Base-by-base conservation (phyloP, 2,113 vertebrate species). In the Cyanoramphus novaezelandiae region DNA sequence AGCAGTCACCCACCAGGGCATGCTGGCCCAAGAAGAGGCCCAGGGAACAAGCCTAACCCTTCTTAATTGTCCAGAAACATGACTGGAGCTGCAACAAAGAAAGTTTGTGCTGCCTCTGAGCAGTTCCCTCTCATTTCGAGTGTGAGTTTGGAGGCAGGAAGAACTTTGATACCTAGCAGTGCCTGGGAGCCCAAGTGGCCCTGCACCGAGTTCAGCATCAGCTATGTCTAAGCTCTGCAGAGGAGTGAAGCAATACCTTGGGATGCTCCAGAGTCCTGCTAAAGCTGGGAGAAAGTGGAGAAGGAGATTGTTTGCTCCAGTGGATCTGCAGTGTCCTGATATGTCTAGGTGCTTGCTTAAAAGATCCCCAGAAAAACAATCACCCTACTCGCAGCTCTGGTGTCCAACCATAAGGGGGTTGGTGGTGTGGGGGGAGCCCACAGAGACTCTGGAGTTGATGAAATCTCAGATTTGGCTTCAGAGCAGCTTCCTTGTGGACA, bases 1-100 rank as follows among this genome's bases (percentile, higher is more conserved):
- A 0, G n/a, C 1, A 2, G n/a, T 31, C 23, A 4, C 64, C 59
- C 1, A 0, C 50, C 2, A 8, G 57, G 14, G 5, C 1, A 2
- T 47, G n/a, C 62, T 64, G 23, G 69, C 43, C 10, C 0, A 0
- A 29, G 0, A 2, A 67, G 41, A 63, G 28, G 15, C 28, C 28
- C 33, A 0, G 0, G 47, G 24, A 81, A 39, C 23, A 67, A 16
- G 37, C 35, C 41, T 37, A 33, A 19, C 4, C 19, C 14, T 63
- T 23, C 39, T 67, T 78, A 23, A 43, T 67, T 7, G 0, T 8
- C 37, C 62, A 77, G 68, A 69, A 72, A 49, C 29, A 27, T 0
- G 8, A 41, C 21, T n/a, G 50, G 7, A 79, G 31, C 24, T 0
- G 0, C 4, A 4, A 25, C 21, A 17, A 39, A 78, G 23, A 43